A percentile compares a stretch with the other conserved stretches of the same genome.
phyloP scores from a whole-genome alignment of 2,888 invertebrate species.

The Hymenopus coronatus region DNA sequence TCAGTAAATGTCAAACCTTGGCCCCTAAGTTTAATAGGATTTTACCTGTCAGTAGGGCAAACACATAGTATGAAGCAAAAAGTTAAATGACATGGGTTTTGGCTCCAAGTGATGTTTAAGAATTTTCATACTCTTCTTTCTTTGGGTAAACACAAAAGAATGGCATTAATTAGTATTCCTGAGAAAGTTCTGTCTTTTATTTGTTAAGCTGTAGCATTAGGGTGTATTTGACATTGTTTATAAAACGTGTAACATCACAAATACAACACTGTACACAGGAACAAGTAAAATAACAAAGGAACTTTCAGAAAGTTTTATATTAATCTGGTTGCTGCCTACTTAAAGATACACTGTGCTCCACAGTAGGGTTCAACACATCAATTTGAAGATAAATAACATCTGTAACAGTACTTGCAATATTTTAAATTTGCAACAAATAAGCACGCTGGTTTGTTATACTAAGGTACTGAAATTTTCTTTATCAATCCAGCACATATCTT shows the following conservation, averaged over 20 bases:
- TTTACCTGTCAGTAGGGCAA: too few species aligned
- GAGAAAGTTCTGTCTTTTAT: not conserved
- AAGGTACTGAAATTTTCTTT: not conserved
- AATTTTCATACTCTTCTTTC: too few species aligned
- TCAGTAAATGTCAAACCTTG: not conserved
- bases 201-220: not conserved
- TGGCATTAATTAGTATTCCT: not conserved
- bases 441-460: not conserved
- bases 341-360: not conserved
- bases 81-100: too few species aligned
- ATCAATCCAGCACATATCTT: not conserved
- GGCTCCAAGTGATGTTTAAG: too few species aligned
- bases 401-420: not conserved
- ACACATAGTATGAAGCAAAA: too few species aligned
- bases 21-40: too few species aligned
- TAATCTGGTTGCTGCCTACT: not conserved
- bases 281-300: not conserved
- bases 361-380: not conserved
- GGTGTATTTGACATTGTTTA: not conserved
- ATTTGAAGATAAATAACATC: not conserved
- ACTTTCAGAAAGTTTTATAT: not conserved
- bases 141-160: too few species aligned
- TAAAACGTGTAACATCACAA: not conserved
- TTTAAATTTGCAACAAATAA: not conserved
- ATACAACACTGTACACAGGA: not conserved